Evolutionary conservation across 1,140 invertebrate species (phyloP).

Genomic region (Polypedilum pembai): DNA sequence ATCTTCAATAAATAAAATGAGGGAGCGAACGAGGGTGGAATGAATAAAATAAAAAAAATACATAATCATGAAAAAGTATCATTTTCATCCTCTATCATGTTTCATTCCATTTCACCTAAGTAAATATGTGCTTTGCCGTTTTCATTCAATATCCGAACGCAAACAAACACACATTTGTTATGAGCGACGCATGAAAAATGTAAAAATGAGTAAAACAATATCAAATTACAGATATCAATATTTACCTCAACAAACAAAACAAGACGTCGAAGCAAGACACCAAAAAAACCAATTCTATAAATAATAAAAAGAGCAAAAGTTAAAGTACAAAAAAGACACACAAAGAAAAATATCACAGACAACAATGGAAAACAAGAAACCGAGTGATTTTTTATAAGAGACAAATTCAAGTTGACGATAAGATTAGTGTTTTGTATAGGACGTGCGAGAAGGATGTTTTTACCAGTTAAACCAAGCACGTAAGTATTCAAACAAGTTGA

Average conservation of each 20-base stretch:
- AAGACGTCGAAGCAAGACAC: neutral
- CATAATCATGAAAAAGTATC: neutral
- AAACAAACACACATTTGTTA: neutral
- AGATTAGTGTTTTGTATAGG: conserved; percentile 24
- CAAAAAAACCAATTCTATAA: neutral
- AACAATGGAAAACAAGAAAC: conserved; percentile 23
- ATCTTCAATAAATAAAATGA: too few species aligned
- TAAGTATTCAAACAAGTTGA: conserved; percentile 34
- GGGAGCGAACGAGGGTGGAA: neutral
- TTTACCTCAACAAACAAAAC: conserved; percentile 20
- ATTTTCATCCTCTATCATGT: neutral
- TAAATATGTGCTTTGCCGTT: neutral
- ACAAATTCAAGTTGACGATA: conserved; percentile 28
- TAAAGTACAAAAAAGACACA: neutral
- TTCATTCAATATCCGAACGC: neutral
- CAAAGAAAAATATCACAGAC: neutral
- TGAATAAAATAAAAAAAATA: neutral
- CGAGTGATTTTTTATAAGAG: conserved; percentile 26
- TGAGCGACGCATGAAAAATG: neutral
- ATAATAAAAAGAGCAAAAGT: neutral
- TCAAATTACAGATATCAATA: conserved; percentile 24
- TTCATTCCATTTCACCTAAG: neutral
- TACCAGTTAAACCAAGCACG: conserved; percentile 42
- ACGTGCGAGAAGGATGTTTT: conserved; percentile 35
- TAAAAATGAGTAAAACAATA: neutral